Evolutionary conservation across 2,797 vertebrate species (phyloP), one percentile per base, ranked within the genome.

Genomic region (Melanotaenia boesemani): DNA sequence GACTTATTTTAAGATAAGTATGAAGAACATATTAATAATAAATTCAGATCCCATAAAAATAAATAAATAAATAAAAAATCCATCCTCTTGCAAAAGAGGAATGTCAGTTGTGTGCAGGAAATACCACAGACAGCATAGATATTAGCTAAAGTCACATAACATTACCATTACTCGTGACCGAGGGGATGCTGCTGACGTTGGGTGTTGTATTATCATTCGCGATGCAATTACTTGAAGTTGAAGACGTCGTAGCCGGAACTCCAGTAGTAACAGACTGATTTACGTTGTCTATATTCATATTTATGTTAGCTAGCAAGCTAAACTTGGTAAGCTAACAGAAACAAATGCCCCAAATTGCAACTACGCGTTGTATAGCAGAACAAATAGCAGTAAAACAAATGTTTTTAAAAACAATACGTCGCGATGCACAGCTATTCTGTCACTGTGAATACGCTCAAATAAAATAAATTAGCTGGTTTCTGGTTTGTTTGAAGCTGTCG

Each of bases 141-240:
- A 61, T 64, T 13, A 54, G 26, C n/a, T 39, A 30, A 69, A 85
- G 52, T 52, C 30, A 58, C 11, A 28, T n/a, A 55, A 79, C 78
- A 3, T 86, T 89, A 95, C 93, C 93, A 66, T 89, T 94, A 63
- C 68, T 88, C 3, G 91, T 88, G 52, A 88, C 70, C 18, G 93
- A 67, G 5, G 92, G 89, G 76, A 91, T 86, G 84, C 92, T 93
- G 89, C 92, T 92, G 67, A 82, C 80, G 74, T 70, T 93, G 15
- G 87, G 77, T 37, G 87, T 10, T 28, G 89, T 67, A 61, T 74
- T 94, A 48, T 91, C 94, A 66, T 92, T 94, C 16, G 84, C 76
- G 72, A 94, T 89, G 48, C 94, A 95, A 46, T 95, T 95, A 84
- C 85, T 94, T 63, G 94, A 84, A 48, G 89, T 80, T 56, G 93